These are phyloP conservation scores for Prietella phreatophila DNA, from an alignment of 2,113 vertebrate species.

Conservation along the genomic window DNA sequence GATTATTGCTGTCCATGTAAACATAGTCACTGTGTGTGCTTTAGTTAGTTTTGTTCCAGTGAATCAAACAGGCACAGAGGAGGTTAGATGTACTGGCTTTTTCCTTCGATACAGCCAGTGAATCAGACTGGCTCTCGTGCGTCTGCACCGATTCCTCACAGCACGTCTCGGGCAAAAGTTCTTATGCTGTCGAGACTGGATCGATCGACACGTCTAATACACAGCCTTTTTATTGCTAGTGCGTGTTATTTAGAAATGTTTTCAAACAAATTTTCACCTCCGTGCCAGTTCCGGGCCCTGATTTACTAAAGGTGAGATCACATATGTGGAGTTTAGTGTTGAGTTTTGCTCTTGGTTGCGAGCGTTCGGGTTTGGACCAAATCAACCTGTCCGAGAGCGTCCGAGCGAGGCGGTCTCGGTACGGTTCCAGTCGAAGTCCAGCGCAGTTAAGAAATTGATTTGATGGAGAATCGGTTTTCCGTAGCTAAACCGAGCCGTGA, in stretches of 20 bases:
- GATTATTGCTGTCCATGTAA: no score
- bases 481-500: background rate
- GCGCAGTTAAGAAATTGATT: background rate
- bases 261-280: background rate
- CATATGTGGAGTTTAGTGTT: background rate
- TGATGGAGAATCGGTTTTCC: background rate
- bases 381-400: background rate
- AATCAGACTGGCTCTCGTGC: background rate
- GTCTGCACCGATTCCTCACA: background rate
- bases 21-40: no score
- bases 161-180: background rate
- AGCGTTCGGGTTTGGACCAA: background rate
- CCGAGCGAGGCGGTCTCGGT: background rate
- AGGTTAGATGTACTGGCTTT: background rate
- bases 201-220: background rate
- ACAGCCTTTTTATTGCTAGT: background rate
- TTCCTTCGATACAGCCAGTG: background rate
- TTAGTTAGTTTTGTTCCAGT: background rate
- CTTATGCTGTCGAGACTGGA: no score
- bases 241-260: background rate
- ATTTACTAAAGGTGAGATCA: background rate
- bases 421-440: background rate
- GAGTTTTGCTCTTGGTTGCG: background rate
- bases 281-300: background rate
- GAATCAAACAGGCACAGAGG: background rate